These are phyloP conservation scores for Meliscaeva auricollis DNA, from an alignment of 2,888 invertebrate genomes.

Conservation along the genomic window DNA sequence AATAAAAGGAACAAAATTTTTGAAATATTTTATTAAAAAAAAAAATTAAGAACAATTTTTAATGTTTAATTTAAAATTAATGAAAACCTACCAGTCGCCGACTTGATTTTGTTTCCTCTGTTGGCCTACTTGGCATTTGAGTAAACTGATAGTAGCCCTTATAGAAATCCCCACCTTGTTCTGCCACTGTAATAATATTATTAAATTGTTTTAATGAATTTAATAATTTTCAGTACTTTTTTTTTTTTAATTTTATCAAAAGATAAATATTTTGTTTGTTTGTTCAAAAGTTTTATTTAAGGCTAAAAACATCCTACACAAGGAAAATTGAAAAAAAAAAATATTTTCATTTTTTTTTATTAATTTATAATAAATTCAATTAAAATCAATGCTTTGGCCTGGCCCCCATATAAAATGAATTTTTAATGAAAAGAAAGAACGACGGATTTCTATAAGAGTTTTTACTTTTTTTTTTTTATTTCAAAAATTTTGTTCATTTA, in stretches of 20 bases:
- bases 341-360: slow-evolving; percentile 54
- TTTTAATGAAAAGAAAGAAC: slow-evolving; percentile 54
- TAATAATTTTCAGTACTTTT: slow-evolving; percentile 77
- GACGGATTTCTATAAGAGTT: slow-evolving; percentile 84
- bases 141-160: slow-evolving; percentile 92
- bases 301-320: slow-evolving; percentile 48
- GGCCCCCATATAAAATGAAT: slow-evolving; percentile 58
- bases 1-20: slow-evolving; percentile 81
- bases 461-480: slow-evolving; percentile 44
- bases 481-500: slow-evolving; percentile 82
- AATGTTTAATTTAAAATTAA: slow-evolving; percentile 27
- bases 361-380: slow-evolving; percentile 84
- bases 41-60: slow-evolving; percentile 9
- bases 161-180: slow-evolving; percentile 93
- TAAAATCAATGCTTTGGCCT: slow-evolving; percentile 79
- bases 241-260: slow-evolving; percentile 51
- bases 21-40: slow-evolving; percentile 75
- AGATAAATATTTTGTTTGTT: slow-evolving; percentile 62
- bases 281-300: slow-evolving; percentile 52
- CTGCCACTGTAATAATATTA: slow-evolving; percentile 90
- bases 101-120: slow-evolving; percentile 85
- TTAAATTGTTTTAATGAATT: slow-evolving; percentile 77
- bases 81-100: slow-evolving; percentile 89
- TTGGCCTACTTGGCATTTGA: slow-evolving; percentile 86
- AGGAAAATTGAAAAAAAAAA: slow-evolving; percentile 39